Evolutionary conservation across 2,113 vertebrate species (phyloP), one percentile per base, ranked within the genome.

Genomic region (Podilymbus podiceps): DNA sequence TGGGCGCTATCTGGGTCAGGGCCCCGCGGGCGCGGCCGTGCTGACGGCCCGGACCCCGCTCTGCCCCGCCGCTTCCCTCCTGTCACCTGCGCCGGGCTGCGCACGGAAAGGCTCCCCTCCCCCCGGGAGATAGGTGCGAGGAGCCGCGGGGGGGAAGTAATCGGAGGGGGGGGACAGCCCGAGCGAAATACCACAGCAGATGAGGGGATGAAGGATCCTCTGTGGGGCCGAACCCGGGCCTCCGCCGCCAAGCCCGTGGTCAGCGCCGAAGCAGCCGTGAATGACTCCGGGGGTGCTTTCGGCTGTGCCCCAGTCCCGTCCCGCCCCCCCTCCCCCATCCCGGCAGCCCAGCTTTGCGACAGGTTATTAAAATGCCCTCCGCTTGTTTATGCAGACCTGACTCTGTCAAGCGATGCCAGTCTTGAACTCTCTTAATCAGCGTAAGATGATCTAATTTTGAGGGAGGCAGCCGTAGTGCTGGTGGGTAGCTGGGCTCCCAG

Each of bases 1-100:
- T 2, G 64, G 8, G 22, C 20, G 35, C 20, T 59, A 91, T 96
- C 19, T 96, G 92, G 97, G 97, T 95, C 97, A 93, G 86, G 59
- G 52, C 71, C 12, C 52, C 42, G 6, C 52, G 40, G 42, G 85
- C 53, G 80, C 53, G 84, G 88, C 30, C 31, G 53, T 6, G 33
- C 58, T 33, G 42, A 9, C 3, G 62, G 55, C 47, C 58, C n/a
- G 49, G 30, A 16, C 15, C 5, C 24, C 23, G 35, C 1, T 9
- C 19, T 42, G 53, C 53, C 49, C 53, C 44, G n/a, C 68, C 3
- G 5, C 64, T 44, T 13, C 27, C 24, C 76, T 14, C 25, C 12
- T 12, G 75, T 31, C 95, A 88, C 89, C 83, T 94, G 91, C 75
- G 67, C 60, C 66, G 47, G 33, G 52, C 42, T 27, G 67, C 69